Base-by-base conservation (phyloP, 2,888 invertebrate genomes). In the Melipona bicolor region DNA sequence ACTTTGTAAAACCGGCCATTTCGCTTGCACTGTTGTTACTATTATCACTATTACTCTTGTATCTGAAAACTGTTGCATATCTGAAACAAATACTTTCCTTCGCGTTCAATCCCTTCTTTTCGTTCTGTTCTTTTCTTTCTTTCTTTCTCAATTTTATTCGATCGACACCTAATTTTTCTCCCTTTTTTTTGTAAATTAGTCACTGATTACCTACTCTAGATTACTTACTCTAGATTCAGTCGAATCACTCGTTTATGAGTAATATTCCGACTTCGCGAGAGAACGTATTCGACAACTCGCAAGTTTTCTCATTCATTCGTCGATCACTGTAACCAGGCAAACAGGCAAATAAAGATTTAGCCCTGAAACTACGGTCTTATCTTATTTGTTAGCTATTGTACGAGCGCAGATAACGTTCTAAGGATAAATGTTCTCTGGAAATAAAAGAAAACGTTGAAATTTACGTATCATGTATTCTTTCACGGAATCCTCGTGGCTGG, bases 11-110 rank as follows among this genome's bases (percentile, higher is more conserved):
- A 43, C 67, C 68, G 50, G 87, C 86, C 86, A 86, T 81, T 79
- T 80, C 73, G 82, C 81, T 81, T 83, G 79, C 88, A 83, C 88
- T 54, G 65, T 36, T 91, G 93, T 93, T 93, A 93, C 91, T 93
- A 93, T 91, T 32, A 13, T 62, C 21, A 62, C 19, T 32, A 6
- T n/a, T n/a, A 15, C 13, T 27, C 27, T 27, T 27, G 27, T 27
- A 27, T 27, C 27, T 27, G 1, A 27, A 93, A 89, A 50, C 88
- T 91, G 90, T 86, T 92, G 90, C 92, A 91, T 43, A 43, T 90
- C 92, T 52, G 11, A 56, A 43, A 91, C 92, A 93, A 92, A 91
- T 83, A 90, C 80, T 84, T 85, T 88, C 75, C 69, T 32, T 67
- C 67, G 17, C 74, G 52, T 72, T 54, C 76, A 27, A 43, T 74